phyloP scores from a whole-genome alignment of 2,113 vertebrate genomes.

The Daubentonia madagascariensis region DNA sequence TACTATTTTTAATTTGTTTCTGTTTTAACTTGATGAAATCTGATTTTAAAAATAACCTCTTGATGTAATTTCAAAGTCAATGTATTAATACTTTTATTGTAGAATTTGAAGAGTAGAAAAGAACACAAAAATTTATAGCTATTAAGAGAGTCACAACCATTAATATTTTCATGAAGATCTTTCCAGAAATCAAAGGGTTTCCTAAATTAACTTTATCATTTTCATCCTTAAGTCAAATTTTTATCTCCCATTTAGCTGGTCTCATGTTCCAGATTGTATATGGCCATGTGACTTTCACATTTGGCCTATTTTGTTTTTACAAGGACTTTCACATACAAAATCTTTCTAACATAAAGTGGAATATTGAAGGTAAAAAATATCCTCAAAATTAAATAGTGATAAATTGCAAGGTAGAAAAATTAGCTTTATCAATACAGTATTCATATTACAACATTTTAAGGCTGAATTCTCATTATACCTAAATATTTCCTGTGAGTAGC shows the following conservation, averaged over 20 bases:
- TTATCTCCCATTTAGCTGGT: neutral
- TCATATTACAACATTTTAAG: neutral
- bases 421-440: neutral
- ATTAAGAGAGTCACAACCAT: neutral
- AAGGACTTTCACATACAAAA: neutral
- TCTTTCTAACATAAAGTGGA: neutral
- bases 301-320: neutral
- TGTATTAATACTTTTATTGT: neutral
- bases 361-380: neutral
- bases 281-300: neutral
- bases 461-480: slow-evolving; percentile 22
- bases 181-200: slow-evolving; percentile 46
- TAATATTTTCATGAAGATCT: neutral
- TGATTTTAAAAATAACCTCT: neutral
- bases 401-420: slow-evolving; percentile 11
- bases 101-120: slow-evolving; percentile 7
- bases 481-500: neutral
- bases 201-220: neutral
- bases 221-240: slow-evolving; percentile 39
- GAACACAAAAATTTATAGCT: neutral
- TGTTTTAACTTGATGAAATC: slow-evolving; percentile 31
- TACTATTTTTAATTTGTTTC: slow-evolving; percentile 40
- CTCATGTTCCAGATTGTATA: neutral
- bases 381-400: slow-evolving; percentile 27
- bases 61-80: slow-evolving; percentile 16